Percentiles rank a stretch among this genome's conserved stretches.
phyloP scores from a whole-genome alignment of 2,888 invertebrate genomes.

The Leptarthrus brevirostris region DNA sequence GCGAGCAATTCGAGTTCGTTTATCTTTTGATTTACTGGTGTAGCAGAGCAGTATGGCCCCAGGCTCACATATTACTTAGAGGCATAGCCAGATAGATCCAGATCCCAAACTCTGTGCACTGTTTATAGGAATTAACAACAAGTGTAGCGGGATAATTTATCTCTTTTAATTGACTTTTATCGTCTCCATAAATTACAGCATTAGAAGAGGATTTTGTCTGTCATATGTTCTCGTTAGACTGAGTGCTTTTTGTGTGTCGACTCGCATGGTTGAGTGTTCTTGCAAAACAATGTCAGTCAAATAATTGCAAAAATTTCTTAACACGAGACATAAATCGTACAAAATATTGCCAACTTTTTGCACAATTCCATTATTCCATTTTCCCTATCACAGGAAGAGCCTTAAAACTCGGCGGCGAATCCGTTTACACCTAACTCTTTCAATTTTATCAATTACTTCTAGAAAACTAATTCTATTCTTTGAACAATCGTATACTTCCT shows the following conservation, averaged over 20 bases:
- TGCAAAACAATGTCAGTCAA: too few species aligned
- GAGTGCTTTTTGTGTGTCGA: too few species aligned
- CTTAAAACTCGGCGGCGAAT: too few species aligned
- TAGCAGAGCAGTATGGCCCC: not conserved
- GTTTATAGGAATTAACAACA: not conserved
- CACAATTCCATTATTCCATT: too few species aligned
- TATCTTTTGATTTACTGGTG: slow-evolving; percentile 9
- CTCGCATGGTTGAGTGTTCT: too few species aligned
- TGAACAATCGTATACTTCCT: not conserved
- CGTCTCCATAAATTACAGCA: slow-evolving; percentile 6
- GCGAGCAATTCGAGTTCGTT: slow-evolving; percentile 9
- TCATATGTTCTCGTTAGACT: not conserved
- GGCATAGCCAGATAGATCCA: too few species aligned
- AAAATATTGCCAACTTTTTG: too few species aligned
- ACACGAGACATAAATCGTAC: too few species aligned
- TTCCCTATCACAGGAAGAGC: too few species aligned
- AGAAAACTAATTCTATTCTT: not conserved
- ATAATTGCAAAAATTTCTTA: too few species aligned
- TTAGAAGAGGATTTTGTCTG: slow-evolving; percentile 7
- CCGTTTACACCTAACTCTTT: too few species aligned
- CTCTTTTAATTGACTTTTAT: slow-evolving; percentile 9
- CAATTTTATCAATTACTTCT: not conserved
- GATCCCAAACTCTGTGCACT: not conserved
- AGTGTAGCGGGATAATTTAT: slow-evolving; percentile 6
- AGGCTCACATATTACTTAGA: slow-evolving; percentile 5